A percentile compares a stretch with the other conserved stretches of the same genome.
These are phyloP conservation scores for Eumeta japonica DNA, from an alignment of 1,140 invertebrate genomes.

Conservation along the genomic window DNA sequence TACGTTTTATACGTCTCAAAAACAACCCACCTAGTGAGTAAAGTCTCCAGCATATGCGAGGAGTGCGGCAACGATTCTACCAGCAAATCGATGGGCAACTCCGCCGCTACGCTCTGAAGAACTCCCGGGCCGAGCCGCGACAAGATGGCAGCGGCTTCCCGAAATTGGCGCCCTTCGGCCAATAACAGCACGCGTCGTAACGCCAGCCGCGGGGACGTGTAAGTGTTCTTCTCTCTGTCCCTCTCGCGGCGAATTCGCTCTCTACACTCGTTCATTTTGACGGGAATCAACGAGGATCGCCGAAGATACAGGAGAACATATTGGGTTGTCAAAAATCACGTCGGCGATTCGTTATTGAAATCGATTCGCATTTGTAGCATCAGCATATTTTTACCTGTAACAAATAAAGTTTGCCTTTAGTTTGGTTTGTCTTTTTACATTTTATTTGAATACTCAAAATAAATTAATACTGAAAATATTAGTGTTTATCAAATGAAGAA, in stretches of 20 bases:
- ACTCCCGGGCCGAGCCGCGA: slow-evolving; percentile 72
- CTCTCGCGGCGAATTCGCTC: slow-evolving; percentile 60
- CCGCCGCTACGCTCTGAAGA: slow-evolving; percentile 68
- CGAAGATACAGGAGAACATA: no score
- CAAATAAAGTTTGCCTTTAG: no score
- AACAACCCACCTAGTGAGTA: slow-evolving; percentile 69
- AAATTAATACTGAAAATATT: no score
- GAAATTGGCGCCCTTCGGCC: slow-evolving; percentile 75
- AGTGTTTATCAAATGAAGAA: no score
- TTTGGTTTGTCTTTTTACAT: no score
- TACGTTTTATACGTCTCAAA: no score
- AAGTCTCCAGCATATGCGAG: slow-evolving; percentile 79
- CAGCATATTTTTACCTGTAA: no score
- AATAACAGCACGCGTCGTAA: slow-evolving; percentile 71
- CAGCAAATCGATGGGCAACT: slow-evolving; percentile 83
- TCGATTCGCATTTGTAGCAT: no score
- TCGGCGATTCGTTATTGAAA: no score
- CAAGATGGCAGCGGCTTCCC: slow-evolving; percentile 77
- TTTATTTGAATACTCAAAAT: no score
- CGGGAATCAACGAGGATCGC: no score
- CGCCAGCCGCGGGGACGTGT: slow-evolving; percentile 73
- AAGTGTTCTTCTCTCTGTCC: slow-evolving; percentile 60
- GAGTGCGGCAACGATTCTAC: slow-evolving; percentile 85
- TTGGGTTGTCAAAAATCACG: no score
- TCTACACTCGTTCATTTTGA: slow-evolving; percentile 62